Evolutionary conservation across 2,888 invertebrate genomes (phyloP).

Genomic region (Scaptomyza tumidula): DNA sequence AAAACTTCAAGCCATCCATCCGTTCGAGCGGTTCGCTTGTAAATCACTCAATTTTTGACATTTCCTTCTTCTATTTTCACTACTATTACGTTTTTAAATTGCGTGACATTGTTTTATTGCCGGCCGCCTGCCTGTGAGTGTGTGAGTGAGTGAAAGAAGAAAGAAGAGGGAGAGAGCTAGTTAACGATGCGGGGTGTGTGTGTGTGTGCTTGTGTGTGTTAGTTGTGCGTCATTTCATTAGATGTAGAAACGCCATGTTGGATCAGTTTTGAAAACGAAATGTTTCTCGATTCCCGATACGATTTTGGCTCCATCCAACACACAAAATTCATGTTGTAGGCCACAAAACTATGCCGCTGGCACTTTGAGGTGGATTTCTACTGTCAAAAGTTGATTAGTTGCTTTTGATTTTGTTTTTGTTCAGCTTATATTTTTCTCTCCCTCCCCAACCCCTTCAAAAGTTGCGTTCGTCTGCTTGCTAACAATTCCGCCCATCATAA

Average conservation of each 20-base stretch:
- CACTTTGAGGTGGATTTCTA: slow-evolving; percentile 79
- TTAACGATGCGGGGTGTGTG: slow-evolving; percentile 45
- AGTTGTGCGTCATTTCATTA: slow-evolving; percentile 63
- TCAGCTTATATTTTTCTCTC: slow-evolving; percentile 4
- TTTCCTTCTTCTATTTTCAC: slow-evolving; percentile 48
- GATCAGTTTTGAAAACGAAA: slow-evolving; percentile 1
- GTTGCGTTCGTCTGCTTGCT: slow-evolving; percentile 8
- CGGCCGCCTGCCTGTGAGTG: slow-evolving; percentile 73
- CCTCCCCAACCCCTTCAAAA: background rate
- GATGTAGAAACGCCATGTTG: slow-evolving; percentile 59
- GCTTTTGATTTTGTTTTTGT: slow-evolving; percentile 60
- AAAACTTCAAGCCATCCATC: slow-evolving; percentile 44
- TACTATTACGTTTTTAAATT: slow-evolving; percentile 78
- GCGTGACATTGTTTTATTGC: slow-evolving; percentile 85
- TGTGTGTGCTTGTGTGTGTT: slow-evolving; percentile 53
- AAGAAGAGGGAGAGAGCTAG: slow-evolving; percentile 3
- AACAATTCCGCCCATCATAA: slow-evolving; percentile 69
- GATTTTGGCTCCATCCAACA: slow-evolving; percentile 11
- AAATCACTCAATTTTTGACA: slow-evolving; percentile 85
- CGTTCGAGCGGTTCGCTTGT: slow-evolving; percentile 71
- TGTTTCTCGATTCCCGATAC: slow-evolving; percentile 25
- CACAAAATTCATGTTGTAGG: slow-evolving; percentile 5
- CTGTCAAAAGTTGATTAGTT: slow-evolving; percentile 83
- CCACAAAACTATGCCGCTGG: slow-evolving; percentile 42
- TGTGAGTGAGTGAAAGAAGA: slow-evolving; percentile 51